These are phyloP conservation scores for Lochmaea capreae DNA, from an alignment of 2,888 invertebrate species.

Conservation along the genomic window DNA sequence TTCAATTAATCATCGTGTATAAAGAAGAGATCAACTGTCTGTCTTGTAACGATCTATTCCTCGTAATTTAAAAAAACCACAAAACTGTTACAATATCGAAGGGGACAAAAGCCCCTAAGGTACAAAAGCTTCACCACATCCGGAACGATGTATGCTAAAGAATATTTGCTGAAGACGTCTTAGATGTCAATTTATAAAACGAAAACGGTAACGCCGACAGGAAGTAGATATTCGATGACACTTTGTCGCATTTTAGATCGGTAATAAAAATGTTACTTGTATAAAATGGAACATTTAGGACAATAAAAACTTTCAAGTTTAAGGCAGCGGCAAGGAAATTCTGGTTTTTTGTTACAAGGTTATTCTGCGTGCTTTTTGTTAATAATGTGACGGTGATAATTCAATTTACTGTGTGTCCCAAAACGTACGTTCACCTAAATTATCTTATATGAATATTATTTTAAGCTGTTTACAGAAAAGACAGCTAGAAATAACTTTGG, in stretches of 20 bases:
- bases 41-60: slow-evolving; percentile 40
- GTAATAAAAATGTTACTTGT: slow-evolving; percentile 39
- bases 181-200: slow-evolving; percentile 37
- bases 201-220: slow-evolving; percentile 42
- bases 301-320: slow-evolving; percentile 28
- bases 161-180: slow-evolving; percentile 38
- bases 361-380: slow-evolving; percentile 1
- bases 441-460: neutral
- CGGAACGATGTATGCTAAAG: slow-evolving; percentile 46
- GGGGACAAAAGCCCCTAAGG: slow-evolving; percentile 42
- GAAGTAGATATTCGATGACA: slow-evolving; percentile 40
- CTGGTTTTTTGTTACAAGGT: slow-evolving; percentile 28
- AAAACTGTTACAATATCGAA: slow-evolving; percentile 53
- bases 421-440: neutral
- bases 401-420: neutral
- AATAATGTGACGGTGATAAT: neutral
- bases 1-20: slow-evolving; percentile 36
- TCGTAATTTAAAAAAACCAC: slow-evolving; percentile 53
- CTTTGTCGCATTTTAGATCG: slow-evolving; percentile 35
- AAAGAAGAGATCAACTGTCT: slow-evolving; percentile 43
- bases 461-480: too few species aligned
- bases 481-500: too few species aligned
- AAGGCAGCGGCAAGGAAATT: neutral
- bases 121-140: slow-evolving; percentile 49
- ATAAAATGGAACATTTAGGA: slow-evolving; percentile 15